A percentile compares a stretch with the other conserved stretches of the same genome.
Evolutionary conservation across 2,113 vertebrate genomes (phyloP).

Genomic region (Dinomys branickii): DNA sequence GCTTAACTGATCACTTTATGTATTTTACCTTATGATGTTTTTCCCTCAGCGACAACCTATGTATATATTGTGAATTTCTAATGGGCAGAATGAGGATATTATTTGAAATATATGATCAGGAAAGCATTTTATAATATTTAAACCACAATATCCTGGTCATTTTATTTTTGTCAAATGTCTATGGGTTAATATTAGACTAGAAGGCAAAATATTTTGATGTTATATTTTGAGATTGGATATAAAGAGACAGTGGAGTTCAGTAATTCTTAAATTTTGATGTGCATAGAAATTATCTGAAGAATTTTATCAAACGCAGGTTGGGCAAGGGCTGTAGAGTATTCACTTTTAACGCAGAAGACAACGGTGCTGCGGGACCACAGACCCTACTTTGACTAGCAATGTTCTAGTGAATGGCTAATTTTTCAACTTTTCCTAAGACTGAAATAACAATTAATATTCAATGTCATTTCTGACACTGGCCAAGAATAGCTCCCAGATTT

Average conservation of each 20-base stretch:
- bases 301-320: background rate
- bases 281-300: background rate
- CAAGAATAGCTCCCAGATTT: background rate
- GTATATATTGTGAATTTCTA: background rate
- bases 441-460: slow-evolving; percentile 41
- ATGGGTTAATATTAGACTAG: background rate
- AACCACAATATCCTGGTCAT: background rate
- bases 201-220: background rate
- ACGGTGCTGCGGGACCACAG: background rate
- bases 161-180: background rate
- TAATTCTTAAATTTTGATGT: background rate
- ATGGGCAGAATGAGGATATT: background rate
- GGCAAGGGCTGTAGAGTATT: background rate
- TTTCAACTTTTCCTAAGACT: slow-evolving; percentile 6
- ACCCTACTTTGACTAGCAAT: background rate
- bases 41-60: background rate
- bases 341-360: background rate
- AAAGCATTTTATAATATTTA: slow-evolving; percentile 1
- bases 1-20: background rate
- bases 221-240: background rate
- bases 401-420: background rate
- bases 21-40: background rate
- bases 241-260: background rate
- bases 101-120: background rate
- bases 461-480: background rate